Conservation (phyloP, 2,113 vertebrate species). For the Silurus asotus region DNA sequence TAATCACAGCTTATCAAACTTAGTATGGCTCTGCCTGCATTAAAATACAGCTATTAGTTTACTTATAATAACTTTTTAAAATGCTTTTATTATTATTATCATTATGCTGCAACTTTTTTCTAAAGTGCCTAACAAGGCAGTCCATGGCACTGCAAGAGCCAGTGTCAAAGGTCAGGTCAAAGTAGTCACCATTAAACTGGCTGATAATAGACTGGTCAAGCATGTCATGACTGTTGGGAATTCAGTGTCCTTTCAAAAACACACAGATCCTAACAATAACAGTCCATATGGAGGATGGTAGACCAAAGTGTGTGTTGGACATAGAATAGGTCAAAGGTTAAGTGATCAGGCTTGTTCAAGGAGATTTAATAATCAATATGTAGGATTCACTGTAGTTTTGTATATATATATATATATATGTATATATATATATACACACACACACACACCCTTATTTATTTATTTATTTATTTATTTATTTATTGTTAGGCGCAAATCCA, state of each 20-base stretch:
- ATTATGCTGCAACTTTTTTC: neutral
- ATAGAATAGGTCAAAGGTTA: constrained; percentile 66
- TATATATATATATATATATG: neutral
- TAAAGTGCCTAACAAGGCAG: constrained; percentile 23
- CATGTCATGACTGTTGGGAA: constrained; percentile 21
- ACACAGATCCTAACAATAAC: constrained; percentile 24
- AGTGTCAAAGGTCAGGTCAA: constrained; percentile 42
- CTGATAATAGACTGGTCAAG: constrained; percentile 46
- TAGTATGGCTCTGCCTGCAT: neutral
- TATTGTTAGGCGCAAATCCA: neutral
- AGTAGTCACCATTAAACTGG: constrained; percentile 46
- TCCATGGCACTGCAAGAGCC: constrained; percentile 4
- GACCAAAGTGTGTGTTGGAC: constrained; percentile 29
- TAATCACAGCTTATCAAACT: constrained; percentile 24
- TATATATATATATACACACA: neutral
- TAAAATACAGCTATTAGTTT: constrained; percentile 7
- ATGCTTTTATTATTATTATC: neutral
- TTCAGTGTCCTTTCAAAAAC: constrained; percentile 23
- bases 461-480: no score
- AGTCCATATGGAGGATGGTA: constrained; percentile 27
- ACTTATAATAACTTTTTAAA: neutral
- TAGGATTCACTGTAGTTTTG: neutral
- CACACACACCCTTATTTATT: no score
- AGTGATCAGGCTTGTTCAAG: constrained; percentile 70
- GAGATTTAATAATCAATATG: constrained; percentile 47